phyloP scores from a whole-genome alignment of 2,797 vertebrate genomes.

The Cirrhinus molitorella region DNA sequence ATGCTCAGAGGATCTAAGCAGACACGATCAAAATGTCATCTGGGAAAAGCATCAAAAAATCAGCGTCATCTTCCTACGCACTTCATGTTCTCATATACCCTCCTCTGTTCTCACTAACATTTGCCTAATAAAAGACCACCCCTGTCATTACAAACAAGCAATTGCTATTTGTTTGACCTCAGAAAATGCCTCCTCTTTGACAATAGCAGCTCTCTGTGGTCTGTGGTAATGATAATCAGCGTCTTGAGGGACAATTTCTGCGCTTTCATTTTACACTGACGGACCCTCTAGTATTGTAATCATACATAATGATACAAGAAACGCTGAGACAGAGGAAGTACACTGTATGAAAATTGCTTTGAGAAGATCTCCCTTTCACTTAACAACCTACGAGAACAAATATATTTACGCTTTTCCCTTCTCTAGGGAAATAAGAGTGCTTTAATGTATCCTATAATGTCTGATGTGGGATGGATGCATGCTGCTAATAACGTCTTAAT shows the following conservation, averaged over 20 bases:
- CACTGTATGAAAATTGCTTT: slow-evolving; percentile 31
- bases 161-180: slow-evolving; percentile 7
- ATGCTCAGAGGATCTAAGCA: not conserved
- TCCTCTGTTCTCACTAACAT: not conserved
- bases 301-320: slow-evolving; percentile 40
- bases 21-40: not conserved
- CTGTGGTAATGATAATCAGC: slow-evolving; percentile 30
- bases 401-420: slow-evolving; percentile 19
- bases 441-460: slow-evolving; percentile 42
- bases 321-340: slow-evolving; percentile 36
- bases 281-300: slow-evolving; percentile 35
- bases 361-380: slow-evolving; percentile 1
- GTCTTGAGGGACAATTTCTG: slow-evolving; percentile 7
- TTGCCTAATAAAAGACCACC: not conserved
- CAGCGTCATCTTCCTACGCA: not conserved
- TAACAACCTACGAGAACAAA: slow-evolving; percentile 21
- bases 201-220: slow-evolving; percentile 20
- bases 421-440: slow-evolving; percentile 49
- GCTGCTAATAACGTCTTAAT: slow-evolving; percentile 39
- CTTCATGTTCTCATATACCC: not conserved
- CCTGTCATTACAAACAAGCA: slow-evolving; percentile 32
- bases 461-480: slow-evolving; percentile 32
- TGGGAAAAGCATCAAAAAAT: not conserved
- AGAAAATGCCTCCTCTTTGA: slow-evolving; percentile 26
- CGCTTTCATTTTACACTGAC: slow-evolving; percentile 19